These are phyloP conservation scores for Hylomyscus alleni DNA, from an alignment of 2,797 vertebrate species.

Conservation along the genomic window DNA sequence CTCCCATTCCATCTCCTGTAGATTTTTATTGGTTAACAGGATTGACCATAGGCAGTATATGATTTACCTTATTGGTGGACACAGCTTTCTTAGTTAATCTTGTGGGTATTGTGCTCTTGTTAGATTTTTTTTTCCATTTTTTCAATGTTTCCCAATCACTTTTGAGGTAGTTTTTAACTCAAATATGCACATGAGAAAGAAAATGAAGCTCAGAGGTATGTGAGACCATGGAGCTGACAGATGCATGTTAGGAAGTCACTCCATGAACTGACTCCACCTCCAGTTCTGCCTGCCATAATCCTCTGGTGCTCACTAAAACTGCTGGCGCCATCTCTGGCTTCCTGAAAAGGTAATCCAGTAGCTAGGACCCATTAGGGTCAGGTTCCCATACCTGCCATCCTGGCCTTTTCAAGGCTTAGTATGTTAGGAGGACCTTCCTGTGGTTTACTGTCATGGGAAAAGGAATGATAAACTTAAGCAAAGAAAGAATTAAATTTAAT, in stretches of 20 bases:
- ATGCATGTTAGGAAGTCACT: not conserved
- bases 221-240: not conserved
- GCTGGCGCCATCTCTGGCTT: not conserved
- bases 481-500: constrained; percentile 15
- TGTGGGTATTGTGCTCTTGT: not conserved
- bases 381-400: not conserved
- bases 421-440: not conserved
- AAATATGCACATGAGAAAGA: constrained; percentile 27
- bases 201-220: not conserved
- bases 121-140: not conserved
- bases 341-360: not conserved
- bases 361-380: not conserved
- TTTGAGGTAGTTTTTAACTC: not conserved
- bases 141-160: not conserved
- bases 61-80: not conserved
- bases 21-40: not conserved
- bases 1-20: not conserved
- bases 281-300: not conserved
- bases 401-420: not conserved
- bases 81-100: not conserved
- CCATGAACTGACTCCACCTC: not conserved
- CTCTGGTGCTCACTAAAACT: not conserved
- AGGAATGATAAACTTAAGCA: not conserved
- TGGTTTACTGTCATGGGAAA: not conserved
- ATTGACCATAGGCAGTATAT: not conserved